Base-by-base conservation (phyloP, 1,140 invertebrate genomes). In the Psilanteris sp. region DNA sequence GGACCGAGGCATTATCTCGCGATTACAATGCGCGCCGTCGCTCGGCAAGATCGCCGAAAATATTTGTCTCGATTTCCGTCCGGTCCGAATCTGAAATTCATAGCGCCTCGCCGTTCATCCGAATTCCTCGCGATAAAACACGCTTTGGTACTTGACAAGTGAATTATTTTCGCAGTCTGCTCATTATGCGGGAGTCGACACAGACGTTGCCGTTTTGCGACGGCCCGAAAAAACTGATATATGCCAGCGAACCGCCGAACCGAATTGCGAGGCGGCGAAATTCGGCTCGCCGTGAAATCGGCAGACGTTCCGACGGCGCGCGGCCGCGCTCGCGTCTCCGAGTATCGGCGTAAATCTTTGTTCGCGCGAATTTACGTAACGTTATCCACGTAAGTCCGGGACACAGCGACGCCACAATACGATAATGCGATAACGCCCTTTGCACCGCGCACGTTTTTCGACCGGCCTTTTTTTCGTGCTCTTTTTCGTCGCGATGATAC, bases 371-470 rank as follows among this genome's bases (percentile, higher is more conserved):
- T 84, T 84, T 83, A 83, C 81, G 81, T 82, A 83, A 83, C 78
- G 71, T 36, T 48, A 52, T 48, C 59, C 62, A 36, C 48, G 41
- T 67, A 55, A 68, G 50, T 32, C 41, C 41, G 29, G 70, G 77
- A 75, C 84, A 81, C 59, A 66, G 77, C 81, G 84, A 81, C 84
- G 82, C 85, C 84, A 76, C 82, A 80, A 81, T 64, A 55, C 72
- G 68, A 84, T 83, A 85, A 86, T 85, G 79, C 81, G 83, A 86
- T 86, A 85, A 86, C 80, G 80, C 77, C 61, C 54, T 52, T 48
- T 59, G 24, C 39, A 16, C 10, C 44, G 24, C 39, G 26, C 10
- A 3, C 46, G 39, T 61, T 61, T 54, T 22, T 29, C 8, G 9
- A 3, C 15, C n/a, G n/a, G n/a, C n/a, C 20, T 54, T 44, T 11